phyloP scores from a whole-genome alignment of 2,888 invertebrate genomes.

The Thera obeliscata region DNA sequence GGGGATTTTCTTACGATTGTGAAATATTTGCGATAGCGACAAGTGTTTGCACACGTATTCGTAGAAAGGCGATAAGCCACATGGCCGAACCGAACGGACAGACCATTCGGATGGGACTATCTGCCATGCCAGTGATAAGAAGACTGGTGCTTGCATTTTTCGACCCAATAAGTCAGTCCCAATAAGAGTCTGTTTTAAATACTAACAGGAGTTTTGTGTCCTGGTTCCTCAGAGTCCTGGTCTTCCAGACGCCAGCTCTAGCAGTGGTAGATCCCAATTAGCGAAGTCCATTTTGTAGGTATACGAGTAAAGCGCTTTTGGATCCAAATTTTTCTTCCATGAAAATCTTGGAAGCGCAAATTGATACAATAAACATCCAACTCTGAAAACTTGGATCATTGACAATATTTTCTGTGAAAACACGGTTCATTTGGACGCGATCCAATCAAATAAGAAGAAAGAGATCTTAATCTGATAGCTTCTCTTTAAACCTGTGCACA shows the following conservation, averaged over 20 bases:
- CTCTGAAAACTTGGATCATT: constrained; percentile 32
- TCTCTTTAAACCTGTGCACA: constrained; percentile 18
- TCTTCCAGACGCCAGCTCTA: background rate
- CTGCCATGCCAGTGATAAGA: constrained; percentile 64
- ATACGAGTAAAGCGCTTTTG: background rate
- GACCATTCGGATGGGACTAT: constrained; percentile 74
- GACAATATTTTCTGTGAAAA: constrained; percentile 37
- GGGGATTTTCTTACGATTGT: constrained; percentile 58
- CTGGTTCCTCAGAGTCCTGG: too few species aligned
- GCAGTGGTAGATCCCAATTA: background rate
- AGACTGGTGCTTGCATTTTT: constrained; percentile 41
- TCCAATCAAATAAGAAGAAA: constrained; percentile 36
- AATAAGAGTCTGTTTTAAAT: background rate
- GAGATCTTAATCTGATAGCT: constrained; percentile 22
- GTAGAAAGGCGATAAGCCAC: constrained; percentile 75
- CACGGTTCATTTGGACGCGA: constrained; percentile 32
- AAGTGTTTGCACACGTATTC: constrained; percentile 75
- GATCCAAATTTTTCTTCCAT: background rate
- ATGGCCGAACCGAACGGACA: constrained; percentile 53
- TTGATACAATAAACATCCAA: constrained; percentile 10
- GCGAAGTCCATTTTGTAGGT: background rate
- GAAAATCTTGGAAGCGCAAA: constrained; percentile 2
- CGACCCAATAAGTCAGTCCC: background rate
- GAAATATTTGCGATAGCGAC: constrained; percentile 75
- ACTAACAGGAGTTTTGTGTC: background rate